Conservation (phyloP, 1,140 invertebrate genomes). For the Pinna nobilis region DNA sequence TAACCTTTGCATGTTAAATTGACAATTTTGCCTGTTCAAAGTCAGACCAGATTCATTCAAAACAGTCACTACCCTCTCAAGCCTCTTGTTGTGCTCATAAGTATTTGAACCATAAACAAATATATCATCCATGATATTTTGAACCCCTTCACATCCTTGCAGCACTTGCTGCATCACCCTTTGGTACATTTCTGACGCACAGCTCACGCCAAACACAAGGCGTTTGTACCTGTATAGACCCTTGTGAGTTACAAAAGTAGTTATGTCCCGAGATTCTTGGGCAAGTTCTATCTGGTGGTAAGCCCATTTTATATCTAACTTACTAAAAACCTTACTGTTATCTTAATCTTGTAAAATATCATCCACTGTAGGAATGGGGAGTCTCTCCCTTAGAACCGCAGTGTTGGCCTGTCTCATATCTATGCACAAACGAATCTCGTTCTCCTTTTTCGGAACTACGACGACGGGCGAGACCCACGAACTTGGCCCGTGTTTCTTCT, state of each 20-base stretch:
- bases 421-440: conserved; percentile 56
- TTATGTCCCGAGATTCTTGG: conserved; percentile 28
- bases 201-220: conserved; percentile 41
- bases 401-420: conserved; percentile 57
- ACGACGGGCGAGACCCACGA: conserved; percentile 55
- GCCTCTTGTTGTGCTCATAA: not conserved
- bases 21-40: conserved; percentile 18
- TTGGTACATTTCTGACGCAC: conserved; percentile 30
- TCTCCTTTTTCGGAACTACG: conserved; percentile 31
- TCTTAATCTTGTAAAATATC: conserved; percentile 55
- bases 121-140: conserved; percentile 30
- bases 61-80: too few relatives aligned
- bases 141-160: not conserved
- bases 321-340: too few relatives aligned
- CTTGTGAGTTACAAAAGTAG: conserved; percentile 45
- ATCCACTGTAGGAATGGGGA: conserved; percentile 55
- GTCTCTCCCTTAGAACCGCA: conserved; percentile 42
- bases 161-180: conserved; percentile 5
- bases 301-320: conserved; percentile 45
- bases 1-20: conserved; percentile 41
- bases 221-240: conserved; percentile 49
- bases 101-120: too few relatives aligned
- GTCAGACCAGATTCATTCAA: conserved; percentile 7
- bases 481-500: conserved; percentile 47
- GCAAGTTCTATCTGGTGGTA: conserved; percentile 49